A percentile compares a stretch with the other conserved stretches of the same genome.
phyloP scores from a whole-genome alignment of 1,140 invertebrate genomes.

The Sesamia nonagrioides region DNA sequence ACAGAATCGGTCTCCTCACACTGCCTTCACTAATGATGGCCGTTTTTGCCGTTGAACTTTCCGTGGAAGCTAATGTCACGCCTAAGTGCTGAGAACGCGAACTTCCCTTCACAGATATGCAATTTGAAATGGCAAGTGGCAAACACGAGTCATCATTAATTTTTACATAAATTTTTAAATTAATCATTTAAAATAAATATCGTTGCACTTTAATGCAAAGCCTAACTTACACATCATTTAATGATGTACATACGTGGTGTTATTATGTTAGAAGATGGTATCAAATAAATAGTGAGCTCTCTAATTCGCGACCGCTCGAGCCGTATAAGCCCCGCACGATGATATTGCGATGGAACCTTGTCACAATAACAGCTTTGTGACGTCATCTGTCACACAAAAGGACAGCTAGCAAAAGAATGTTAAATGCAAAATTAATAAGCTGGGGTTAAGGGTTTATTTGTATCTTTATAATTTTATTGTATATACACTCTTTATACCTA shows the following conservation, averaged over 20 bases:
- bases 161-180: too few relatives aligned
- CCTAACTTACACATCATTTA: not conserved
- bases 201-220: not conserved
- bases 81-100: slow-evolving; percentile 66
- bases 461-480: too few relatives aligned
- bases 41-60: slow-evolving; percentile 64
- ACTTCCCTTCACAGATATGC: slow-evolving; percentile 50
- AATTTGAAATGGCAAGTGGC: slow-evolving; percentile 50
- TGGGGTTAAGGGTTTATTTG: too few relatives aligned
- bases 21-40: slow-evolving; percentile 32
- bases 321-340: too few relatives aligned
- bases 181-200: too few relatives aligned
- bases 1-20: slow-evolving; percentile 54
- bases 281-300: not conserved
- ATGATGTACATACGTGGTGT: not conserved
- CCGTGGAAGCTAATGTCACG: slow-evolving; percentile 65
- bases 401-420: too few relatives aligned
- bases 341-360: too few relatives aligned
- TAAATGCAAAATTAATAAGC: too few relatives aligned
- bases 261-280: not conserved
- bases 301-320: not conserved
- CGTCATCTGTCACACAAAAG: too few relatives aligned
- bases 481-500: too few relatives aligned
- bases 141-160: slow-evolving; percentile 1
- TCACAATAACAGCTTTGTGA: too few relatives aligned